Percentiles rank a stretch among this genome's conserved stretches.
phyloP scores from a whole-genome alignment of 2,888 invertebrate genomes.

The Callyntrura guangdongensis region DNA sequence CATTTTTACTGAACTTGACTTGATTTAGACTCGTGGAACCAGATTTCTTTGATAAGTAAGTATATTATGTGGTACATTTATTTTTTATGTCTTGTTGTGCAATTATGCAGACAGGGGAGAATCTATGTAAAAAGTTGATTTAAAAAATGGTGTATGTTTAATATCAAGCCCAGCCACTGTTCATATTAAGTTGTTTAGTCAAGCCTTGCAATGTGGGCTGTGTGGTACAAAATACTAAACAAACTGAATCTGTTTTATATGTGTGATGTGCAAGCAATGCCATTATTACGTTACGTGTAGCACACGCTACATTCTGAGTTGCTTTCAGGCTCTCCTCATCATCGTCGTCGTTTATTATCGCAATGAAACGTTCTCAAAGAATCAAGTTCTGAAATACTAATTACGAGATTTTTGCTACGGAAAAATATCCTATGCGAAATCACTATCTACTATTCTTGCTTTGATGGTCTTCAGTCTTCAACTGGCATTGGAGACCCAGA shows the following conservation, averaged over 20 bases:
- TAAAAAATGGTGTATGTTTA: not conserved
- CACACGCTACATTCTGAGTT: slow-evolving; percentile 9
- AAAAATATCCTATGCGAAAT: slow-evolving; percentile 35
- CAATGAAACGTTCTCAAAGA: slow-evolving; percentile 54
- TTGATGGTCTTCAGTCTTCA: not conserved
- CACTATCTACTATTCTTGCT: slow-evolving; percentile 14
- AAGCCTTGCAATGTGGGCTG: not conserved
- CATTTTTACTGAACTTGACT: not conserved
- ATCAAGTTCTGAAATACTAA: slow-evolving; percentile 65
- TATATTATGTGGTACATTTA: slow-evolving; percentile 21
- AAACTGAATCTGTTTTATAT: not conserved
- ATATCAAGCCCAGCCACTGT: not conserved
- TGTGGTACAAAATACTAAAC: not conserved
- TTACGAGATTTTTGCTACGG: slow-evolving; percentile 40
- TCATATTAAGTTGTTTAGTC: not conserved
- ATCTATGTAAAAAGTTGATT: slow-evolving; percentile 24
- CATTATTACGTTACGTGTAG: slow-evolving; percentile 13
- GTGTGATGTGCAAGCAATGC: not conserved
- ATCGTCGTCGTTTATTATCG: slow-evolving; percentile 18
- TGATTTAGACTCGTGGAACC: slow-evolving; percentile 55
- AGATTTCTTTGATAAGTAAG: slow-evolving; percentile 35
- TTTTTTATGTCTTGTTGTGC: slow-evolving; percentile 13
- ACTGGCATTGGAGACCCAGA: slow-evolving; percentile 11
- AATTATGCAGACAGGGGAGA: slow-evolving; percentile 35
- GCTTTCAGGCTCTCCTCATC: not conserved